Evolutionary conservation across 1,140 invertebrate species (phyloP).

Genomic region (Ditylenchus dipsaci): DNA sequence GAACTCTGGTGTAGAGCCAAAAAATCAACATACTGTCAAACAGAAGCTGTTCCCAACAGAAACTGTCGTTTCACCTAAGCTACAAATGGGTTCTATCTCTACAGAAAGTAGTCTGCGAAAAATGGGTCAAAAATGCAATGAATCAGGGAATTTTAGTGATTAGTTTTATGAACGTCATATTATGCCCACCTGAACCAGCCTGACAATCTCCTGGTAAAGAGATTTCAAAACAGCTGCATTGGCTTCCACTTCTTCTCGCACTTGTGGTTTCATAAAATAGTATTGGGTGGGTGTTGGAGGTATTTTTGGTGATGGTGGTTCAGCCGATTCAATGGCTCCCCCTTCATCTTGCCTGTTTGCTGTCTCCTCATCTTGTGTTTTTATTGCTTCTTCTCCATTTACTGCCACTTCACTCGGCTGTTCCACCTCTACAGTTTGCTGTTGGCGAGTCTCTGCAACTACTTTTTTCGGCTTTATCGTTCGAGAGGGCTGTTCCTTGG

Average conservation of each 20-base stretch:
- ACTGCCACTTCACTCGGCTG: slow-evolving; percentile 5
- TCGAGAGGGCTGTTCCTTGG: not conserved
- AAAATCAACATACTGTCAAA: no score
- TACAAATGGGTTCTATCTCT: no score
- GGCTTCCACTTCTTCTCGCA: slow-evolving; percentile 6
- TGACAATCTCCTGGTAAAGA: slow-evolving; percentile 11
- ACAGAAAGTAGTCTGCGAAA: not conserved
- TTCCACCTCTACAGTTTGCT: slow-evolving; percentile 10
- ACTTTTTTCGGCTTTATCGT: slow-evolving; percentile 7
- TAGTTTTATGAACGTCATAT: no score
- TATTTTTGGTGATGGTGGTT: no score
- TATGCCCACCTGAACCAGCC: slow-evolving; percentile 11
- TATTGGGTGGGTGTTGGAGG: no score
- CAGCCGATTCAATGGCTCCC: not conserved
- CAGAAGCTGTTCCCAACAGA: no score
- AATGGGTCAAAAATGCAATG: no score
- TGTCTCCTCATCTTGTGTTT: not conserved
- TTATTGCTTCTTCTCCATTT: not conserved
- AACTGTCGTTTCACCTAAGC: no score
- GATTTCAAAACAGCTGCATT: slow-evolving; percentile 11
- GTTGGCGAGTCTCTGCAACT: slow-evolving; percentile 1
- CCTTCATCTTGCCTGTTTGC: not conserved
- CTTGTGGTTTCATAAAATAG: slow-evolving; percentile 3
- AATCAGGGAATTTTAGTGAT: no score
- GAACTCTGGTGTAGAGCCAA: no score